Percentiles rank a stretch among this genome's conserved stretches.
Conservation (phyloP, 2,113 vertebrate genomes). For the Merops nubicus region DNA sequence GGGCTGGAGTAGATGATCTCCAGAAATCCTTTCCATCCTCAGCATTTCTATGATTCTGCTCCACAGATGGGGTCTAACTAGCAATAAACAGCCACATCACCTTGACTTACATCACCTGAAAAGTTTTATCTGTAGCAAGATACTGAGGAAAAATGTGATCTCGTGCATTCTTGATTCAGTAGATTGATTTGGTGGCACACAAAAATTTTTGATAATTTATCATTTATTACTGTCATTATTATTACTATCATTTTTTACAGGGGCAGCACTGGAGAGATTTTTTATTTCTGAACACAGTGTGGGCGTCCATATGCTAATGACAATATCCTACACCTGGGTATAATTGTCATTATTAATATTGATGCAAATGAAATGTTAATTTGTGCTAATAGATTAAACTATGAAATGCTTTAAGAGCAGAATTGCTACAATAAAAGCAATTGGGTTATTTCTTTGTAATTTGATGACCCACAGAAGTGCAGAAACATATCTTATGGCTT, state of each 20-base stretch:
- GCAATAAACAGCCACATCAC: neutral
- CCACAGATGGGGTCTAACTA: fast-evolving
- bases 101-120: neutral
- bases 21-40: neutral
- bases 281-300: neutral
- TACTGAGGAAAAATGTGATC: neutral
- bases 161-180: neutral
- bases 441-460: conserved; percentile 78
- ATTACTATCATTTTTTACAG: too few relatives aligned
- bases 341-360: conserved; percentile 27
- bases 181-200: neutral
- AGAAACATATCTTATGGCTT: conserved; percentile 79
- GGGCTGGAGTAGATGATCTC: neutral
- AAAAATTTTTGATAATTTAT: neutral
- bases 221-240: neutral
- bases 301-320: neutral
- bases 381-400: conserved; percentile 69
- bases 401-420: conserved; percentile 70
- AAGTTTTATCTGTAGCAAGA: neutral
- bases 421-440: conserved; percentile 70
- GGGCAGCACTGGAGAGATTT: neutral
- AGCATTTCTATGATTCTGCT: neutral
- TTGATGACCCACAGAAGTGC: conserved; percentile 75
- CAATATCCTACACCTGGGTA: neutral
- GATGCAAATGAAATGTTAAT: conserved; percentile 72